phyloP scores from a whole-genome alignment of 2,113 vertebrate genomes.

The Strix aluco region DNA sequence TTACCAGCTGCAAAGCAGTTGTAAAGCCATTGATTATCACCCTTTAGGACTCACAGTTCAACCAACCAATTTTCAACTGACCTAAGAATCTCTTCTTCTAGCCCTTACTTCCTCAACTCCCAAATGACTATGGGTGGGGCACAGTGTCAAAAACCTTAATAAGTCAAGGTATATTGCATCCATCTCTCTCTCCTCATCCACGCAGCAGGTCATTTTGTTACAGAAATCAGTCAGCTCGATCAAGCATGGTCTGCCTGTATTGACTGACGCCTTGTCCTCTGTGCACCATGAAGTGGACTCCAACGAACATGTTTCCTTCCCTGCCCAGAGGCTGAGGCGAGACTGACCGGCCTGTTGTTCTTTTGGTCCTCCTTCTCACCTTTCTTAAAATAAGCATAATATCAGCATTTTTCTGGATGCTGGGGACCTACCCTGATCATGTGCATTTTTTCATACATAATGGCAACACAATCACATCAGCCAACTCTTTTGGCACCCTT shows the following conservation, averaged over 20 bases:
- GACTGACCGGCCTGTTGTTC: neutral
- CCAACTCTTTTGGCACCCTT: neutral
- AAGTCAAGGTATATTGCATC: neutral
- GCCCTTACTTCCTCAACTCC: neutral
- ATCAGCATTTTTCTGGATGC: neutral
- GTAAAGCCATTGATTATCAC: neutral
- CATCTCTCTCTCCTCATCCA: neutral
- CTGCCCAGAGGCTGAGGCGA: neutral
- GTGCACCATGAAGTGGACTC: neutral
- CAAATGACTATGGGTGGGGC: neutral
- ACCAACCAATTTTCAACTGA: neutral
- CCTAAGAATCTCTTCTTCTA: neutral
- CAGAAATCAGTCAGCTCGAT: neutral
- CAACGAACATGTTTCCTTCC: neutral
- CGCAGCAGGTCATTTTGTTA: neutral
- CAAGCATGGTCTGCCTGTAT: neutral
- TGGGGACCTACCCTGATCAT: rapidly evolving
- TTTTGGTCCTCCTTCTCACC: neutral
- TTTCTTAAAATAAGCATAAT: neutral
- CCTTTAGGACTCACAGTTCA: neutral
- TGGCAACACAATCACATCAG: neutral
- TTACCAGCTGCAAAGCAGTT: neutral
- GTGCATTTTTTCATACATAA: neutral
- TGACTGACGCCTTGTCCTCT: neutral
- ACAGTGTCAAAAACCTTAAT: neutral